phyloP scores from a whole-genome alignment of 2,113 vertebrate species.

The Pollachius pollachius region DNA sequence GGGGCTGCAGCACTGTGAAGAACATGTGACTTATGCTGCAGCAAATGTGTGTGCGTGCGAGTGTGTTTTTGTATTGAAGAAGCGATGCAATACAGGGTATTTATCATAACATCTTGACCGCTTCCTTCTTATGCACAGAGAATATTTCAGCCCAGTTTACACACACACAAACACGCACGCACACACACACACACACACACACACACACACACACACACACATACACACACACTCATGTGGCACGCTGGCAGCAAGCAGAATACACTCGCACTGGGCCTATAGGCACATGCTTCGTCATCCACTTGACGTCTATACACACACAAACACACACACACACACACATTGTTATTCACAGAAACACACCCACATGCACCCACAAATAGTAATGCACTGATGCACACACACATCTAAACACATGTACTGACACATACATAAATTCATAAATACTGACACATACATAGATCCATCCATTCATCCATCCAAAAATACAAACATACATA shows the following conservation, averaged over 20 bases:
- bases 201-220: no score
- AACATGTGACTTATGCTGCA: conserved; percentile 46
- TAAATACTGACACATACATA: background rate
- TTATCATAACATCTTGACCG: conserved; percentile 48
- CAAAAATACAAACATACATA: conserved; percentile 1
- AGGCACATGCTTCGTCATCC: conserved; percentile 16
- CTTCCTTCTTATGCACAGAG: conserved; percentile 31
- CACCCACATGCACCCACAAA: no score
- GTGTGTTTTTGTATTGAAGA: conserved; percentile 7
- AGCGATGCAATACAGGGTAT: conserved; percentile 35
- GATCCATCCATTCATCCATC: no score
- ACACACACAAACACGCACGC: conserved; percentile 1
- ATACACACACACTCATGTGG: background rate
- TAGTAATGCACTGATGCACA: background rate
- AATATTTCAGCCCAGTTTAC: conserved; percentile 38
- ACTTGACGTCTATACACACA: no score
- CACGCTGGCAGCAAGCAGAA: background rate
- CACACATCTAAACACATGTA: background rate
- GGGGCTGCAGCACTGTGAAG: conserved; percentile 18
- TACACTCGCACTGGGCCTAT: background rate
- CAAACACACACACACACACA: conserved; percentile 4
- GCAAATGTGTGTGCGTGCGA: conserved; percentile 48
- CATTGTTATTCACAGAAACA: no score
- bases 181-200: background rate
- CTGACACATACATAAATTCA: background rate